Conservation (phyloP, 2,113 vertebrate species). For the Pardalotus punctatus region DNA sequence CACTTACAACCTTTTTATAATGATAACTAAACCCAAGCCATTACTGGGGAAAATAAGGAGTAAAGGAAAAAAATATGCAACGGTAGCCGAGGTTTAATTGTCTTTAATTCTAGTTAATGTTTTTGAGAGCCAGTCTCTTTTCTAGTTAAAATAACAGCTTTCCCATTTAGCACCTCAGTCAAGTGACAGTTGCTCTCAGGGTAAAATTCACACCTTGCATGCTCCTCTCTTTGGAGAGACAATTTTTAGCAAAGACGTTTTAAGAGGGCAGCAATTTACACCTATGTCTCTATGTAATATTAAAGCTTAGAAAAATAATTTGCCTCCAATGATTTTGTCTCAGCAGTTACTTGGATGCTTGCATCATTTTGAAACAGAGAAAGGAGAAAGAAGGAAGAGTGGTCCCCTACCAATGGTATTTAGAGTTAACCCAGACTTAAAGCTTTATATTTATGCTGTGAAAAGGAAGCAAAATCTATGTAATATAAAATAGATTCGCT, state of each 20-base stretch:
- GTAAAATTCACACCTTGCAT: conserved; percentile 8
- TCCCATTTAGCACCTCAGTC: conserved; percentile 1
- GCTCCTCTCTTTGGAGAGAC: background rate
- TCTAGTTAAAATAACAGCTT: conserved; percentile 3
- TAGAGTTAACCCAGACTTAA: background rate
- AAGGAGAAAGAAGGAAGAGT: background rate
- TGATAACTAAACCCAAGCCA: background rate
- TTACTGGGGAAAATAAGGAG: background rate
- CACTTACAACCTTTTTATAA: background rate
- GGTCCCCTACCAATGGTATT: background rate
- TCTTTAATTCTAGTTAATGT: background rate
- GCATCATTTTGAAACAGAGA: background rate
- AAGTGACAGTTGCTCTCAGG: background rate
- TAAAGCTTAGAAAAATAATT: background rate
- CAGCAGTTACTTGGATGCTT: background rate
- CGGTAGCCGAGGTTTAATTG: background rate
- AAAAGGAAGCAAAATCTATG: background rate
- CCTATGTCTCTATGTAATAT: background rate
- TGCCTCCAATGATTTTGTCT: background rate
- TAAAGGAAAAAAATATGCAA: background rate
- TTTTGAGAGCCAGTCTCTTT: background rate
- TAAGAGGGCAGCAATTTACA: background rate
- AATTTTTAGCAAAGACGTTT: background rate
- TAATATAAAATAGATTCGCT: background rate
- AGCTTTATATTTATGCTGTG: background rate